A percentile compares a stretch with the other conserved stretches of the same genome.
phyloP scores from a whole-genome alignment of 1,140 invertebrate genomes.

The Melitaea cinxia region DNA sequence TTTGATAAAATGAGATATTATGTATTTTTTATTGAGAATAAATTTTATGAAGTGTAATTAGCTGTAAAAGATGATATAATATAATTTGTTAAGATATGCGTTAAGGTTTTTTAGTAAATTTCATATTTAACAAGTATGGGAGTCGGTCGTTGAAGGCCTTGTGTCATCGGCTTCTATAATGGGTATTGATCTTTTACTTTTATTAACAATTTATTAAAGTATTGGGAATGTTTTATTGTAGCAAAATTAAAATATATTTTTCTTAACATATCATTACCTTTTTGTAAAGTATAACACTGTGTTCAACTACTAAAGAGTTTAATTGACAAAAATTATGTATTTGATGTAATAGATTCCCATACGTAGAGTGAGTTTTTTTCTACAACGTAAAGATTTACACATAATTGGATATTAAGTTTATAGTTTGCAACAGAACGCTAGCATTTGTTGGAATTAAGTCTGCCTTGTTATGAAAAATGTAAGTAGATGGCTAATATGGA shows the following conservation, averaged over 20 bases:
- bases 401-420: slow-evolving; percentile 44
- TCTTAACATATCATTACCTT: slow-evolving; percentile 34
- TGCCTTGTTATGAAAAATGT: slow-evolving; percentile 53
- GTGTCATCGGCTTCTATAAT: not conserved
- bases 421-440: slow-evolving; percentile 32
- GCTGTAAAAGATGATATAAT: slow-evolving; percentile 76
- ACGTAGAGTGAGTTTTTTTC: slow-evolving; percentile 41
- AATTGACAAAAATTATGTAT: slow-evolving; percentile 16
- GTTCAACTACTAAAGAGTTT: slow-evolving; percentile 18
- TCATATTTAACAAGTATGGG: slow-evolving; percentile 40
- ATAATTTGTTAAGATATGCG: slow-evolving; percentile 79
- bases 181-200: slow-evolving; percentile 16
- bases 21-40: slow-evolving; percentile 77
- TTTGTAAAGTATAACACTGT: slow-evolving; percentile 20
- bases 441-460: slow-evolving; percentile 54
- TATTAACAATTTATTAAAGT: slow-evolving; percentile 32
- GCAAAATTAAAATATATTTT: slow-evolving; percentile 35
- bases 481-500: slow-evolving; percentile 47
- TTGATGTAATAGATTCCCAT: slow-evolving; percentile 41
- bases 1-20: slow-evolving; percentile 76
- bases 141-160: not conserved
- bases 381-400: slow-evolving; percentile 33
- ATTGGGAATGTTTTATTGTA: slow-evolving; percentile 34
- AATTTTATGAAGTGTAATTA: slow-evolving; percentile 78
- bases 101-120: slow-evolving; percentile 64